Percentiles rank a stretch among this genome's conserved stretches.
Conservation (phyloP, 2,888 invertebrate species). For the Alentia gelatinosa region DNA sequence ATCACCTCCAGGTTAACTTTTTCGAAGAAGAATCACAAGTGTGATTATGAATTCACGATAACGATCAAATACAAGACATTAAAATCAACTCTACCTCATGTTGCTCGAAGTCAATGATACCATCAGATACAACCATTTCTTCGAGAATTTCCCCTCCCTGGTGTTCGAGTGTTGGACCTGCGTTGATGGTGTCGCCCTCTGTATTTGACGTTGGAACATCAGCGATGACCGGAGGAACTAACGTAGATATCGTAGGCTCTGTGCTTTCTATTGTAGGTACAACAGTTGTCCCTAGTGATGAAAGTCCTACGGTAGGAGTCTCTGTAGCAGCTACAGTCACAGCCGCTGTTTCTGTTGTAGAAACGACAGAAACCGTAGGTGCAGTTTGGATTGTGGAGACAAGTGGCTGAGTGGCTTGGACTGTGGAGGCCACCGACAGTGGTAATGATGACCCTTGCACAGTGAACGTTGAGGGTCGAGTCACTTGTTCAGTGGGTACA, state of each 20-base stretch:
- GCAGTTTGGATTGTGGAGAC: neutral
- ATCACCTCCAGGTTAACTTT: too few relatives aligned
- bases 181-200: neutral
- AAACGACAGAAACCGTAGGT: neutral
- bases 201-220: neutral
- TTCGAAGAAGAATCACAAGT: neutral
- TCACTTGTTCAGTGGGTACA: neutral
- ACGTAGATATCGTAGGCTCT: neutral
- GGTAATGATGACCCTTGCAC: too few relatives aligned
- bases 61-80: neutral
- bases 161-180: neutral
- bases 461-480: neutral
- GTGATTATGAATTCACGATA: neutral
- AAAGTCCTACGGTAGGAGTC: neutral
- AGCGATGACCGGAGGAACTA: neutral
- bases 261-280: neutral
- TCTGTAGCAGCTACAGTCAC: neutral
- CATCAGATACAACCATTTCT: constrained; percentile 37
- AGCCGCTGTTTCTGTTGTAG: neutral
- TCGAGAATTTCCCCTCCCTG: neutral
- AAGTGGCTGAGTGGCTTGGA: neutral
- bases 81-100: neutral
- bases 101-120: constrained; percentile 23
- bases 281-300: neutral
- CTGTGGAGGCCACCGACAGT: neutral